phyloP scores from a whole-genome alignment of 37 sponge, comb jelly and placozoan species.

The Aplysina aerophoba region DNA sequence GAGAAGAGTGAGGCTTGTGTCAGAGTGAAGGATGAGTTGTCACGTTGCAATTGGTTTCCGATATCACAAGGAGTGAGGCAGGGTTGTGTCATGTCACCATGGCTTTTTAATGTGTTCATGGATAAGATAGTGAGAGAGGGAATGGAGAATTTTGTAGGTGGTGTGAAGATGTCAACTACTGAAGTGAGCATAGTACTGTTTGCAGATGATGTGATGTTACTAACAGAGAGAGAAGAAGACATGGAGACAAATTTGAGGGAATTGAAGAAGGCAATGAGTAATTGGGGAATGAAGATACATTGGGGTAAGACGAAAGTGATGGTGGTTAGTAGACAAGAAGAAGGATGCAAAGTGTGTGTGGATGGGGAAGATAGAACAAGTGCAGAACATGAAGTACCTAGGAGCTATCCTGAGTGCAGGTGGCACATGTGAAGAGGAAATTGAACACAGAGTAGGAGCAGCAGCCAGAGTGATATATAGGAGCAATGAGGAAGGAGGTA shows the following conservation, averaged over 20 bases:
- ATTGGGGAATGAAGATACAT: background rate
- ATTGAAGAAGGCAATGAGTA: background rate
- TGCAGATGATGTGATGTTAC: background rate
- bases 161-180: background rate
- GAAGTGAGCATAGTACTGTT: background rate
- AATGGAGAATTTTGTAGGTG: background rate
- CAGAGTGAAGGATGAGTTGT: background rate
- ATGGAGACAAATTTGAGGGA: background rate
- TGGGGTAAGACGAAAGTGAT: constrained; percentile 10
- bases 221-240: background rate
- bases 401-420: background rate
- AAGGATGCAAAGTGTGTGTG: background rate
- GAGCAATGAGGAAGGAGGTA: background rate
- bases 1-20: background rate
- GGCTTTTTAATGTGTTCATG: background rate
- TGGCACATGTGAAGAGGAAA: background rate
- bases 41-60: background rate
- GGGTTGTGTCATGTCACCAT: background rate
- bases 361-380: constrained; percentile 1
- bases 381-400: background rate
- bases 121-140: background rate
- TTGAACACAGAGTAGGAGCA: background rate
- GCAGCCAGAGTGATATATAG: background rate
- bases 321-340: background rate
- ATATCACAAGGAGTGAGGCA: background rate